Percentiles rank a stretch among this genome's conserved stretches.
phyloP scores from a whole-genome alignment of 1,140 invertebrate species.

The Sitophilus oryzae region DNA sequence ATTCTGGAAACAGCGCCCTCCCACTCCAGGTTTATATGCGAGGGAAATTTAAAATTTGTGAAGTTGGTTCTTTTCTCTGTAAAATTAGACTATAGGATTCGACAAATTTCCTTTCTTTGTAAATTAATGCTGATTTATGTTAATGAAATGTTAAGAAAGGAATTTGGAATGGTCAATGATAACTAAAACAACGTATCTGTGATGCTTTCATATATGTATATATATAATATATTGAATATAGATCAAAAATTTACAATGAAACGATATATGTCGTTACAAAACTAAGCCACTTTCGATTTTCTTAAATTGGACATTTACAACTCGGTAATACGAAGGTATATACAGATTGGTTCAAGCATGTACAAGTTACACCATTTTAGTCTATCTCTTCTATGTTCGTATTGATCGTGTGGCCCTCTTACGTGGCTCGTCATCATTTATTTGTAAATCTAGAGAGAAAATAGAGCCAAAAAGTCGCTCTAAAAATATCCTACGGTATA shows the following conservation, averaged over 20 bases:
- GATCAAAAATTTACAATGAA: slow-evolving; percentile 24
- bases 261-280: slow-evolving; percentile 26
- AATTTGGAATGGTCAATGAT: too few relatives aligned
- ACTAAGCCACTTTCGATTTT: slow-evolving; percentile 23
- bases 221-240: slow-evolving; percentile 28
- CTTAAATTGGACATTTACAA: slow-evolving; percentile 24
- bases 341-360: slow-evolving; percentile 23
- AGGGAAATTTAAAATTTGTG: too few relatives aligned
- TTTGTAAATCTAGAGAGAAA: slow-evolving; percentile 12
- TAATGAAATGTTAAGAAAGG: too few relatives aligned
- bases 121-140: too few relatives aligned
- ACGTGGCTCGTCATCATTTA: slow-evolving; percentile 19
- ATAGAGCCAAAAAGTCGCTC: slow-evolving; percentile 8
- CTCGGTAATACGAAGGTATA: slow-evolving; percentile 17
- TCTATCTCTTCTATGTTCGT: slow-evolving; percentile 13
- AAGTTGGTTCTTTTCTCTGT: too few relatives aligned
- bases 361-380: slow-evolving; percentile 6
- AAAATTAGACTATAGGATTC: too few relatives aligned
- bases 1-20: too few relatives aligned
- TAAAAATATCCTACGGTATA: slow-evolving; percentile 18
- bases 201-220: slow-evolving; percentile 27
- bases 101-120: too few relatives aligned
- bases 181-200: slow-evolving; percentile 12
- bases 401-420: slow-evolving; percentile 13
- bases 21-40: too few relatives aligned